A percentile compares a stretch with the other conserved stretches of the same genome.
Conservation (phyloP, 2,888 invertebrate species). For the Monoplex corrugatus region DNA sequence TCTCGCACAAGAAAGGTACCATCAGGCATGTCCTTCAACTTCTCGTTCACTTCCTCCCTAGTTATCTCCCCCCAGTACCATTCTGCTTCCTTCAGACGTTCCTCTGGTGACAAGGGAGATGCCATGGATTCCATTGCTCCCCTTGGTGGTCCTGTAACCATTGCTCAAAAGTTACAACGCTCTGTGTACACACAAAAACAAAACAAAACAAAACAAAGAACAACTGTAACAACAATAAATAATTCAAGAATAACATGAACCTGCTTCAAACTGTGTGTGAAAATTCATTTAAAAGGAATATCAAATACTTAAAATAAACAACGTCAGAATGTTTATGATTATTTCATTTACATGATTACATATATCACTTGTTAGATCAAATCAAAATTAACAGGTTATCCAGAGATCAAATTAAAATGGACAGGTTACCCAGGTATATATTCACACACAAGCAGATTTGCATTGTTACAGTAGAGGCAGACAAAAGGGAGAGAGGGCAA, state of each 20-base stretch:
- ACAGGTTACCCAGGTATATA: not conserved
- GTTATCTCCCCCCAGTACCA: constrained; percentile 98
- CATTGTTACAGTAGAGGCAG: not conserved
- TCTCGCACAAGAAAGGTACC: constrained; percentile 98
- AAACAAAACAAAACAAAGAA: not conserved
- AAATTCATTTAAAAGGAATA: no score
- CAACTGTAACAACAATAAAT: not conserved
- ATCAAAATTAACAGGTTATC: no score
- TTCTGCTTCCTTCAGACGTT: constrained; percentile 86
- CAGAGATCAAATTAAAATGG: no score
- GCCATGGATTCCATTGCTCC: constrained; percentile 10
- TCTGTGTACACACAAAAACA: no score
- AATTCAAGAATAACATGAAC: no score
- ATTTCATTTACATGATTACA: no score
- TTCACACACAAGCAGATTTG: not conserved
- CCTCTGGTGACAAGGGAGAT: constrained; percentile 71
- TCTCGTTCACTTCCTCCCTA: constrained; percentile 95
- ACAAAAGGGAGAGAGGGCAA: not conserved
- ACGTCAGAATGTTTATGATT: no score
- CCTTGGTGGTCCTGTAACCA: not conserved
- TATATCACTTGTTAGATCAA: no score
- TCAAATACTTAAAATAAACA: not conserved
- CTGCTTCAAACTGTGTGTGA: no score
- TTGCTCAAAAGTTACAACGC: not conserved
- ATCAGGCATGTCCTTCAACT: constrained; percentile 93